phyloP scores from a whole-genome alignment of 2,888 invertebrate species.

The Trachelus troglodyta region DNA sequence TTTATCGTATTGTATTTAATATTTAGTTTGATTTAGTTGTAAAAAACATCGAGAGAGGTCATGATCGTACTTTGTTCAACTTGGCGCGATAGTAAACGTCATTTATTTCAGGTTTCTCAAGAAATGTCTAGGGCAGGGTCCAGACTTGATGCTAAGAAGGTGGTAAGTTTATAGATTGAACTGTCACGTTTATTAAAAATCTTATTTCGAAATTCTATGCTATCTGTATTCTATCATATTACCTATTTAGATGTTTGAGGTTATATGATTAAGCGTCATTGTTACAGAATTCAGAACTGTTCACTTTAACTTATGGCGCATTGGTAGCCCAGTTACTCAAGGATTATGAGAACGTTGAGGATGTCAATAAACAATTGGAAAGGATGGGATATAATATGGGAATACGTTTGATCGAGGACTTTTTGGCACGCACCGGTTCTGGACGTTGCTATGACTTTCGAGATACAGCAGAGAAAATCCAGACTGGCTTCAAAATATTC shows the following conservation, averaged over 20 bases:
- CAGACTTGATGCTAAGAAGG: conserved; percentile 81
- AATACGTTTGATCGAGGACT: conserved; percentile 96
- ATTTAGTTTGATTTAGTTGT: background rate
- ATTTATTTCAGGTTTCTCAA: background rate
- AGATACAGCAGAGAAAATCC: conserved; percentile 96
- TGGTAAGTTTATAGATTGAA: conserved; percentile 69
- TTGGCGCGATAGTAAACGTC: background rate
- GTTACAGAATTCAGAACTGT: conserved; percentile 92
- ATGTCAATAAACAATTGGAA: conserved; percentile 97
- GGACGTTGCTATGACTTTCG: conserved; percentile 94
- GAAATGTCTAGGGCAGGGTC: conserved; percentile 79
- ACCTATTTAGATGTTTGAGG: background rate
- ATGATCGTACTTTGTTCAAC: background rate
- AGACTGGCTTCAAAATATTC: conserved; percentile 74
- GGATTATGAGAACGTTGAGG: conserved; percentile 96
- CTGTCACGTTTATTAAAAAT: background rate
- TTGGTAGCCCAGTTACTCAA: conserved; percentile 96
- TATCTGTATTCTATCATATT: background rate
- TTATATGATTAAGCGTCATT: background rate
- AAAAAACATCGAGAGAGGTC: background rate
- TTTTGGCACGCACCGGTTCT: conserved; percentile 89
- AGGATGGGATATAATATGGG: conserved; percentile 99
- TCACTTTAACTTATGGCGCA: conserved; percentile 97
- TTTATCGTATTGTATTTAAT: background rate
- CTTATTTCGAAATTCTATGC: background rate